Percentiles rank a stretch among this genome's conserved stretches.
Conservation (phyloP, 2,797 vertebrate species). For the Microcaecilia unicolor region DNA sequence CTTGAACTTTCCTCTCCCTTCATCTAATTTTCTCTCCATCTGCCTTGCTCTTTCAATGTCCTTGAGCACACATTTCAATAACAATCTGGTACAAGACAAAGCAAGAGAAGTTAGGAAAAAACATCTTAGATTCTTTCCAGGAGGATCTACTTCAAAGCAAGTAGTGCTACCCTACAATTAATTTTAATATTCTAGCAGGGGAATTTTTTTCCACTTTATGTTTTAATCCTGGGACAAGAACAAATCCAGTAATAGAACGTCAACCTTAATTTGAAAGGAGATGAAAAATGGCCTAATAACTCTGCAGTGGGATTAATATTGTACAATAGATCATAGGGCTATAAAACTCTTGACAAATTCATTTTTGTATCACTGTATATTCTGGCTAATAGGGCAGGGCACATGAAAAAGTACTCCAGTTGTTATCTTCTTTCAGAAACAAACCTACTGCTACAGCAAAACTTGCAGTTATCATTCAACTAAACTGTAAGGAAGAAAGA, state of each 20-base stretch:
- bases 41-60: neutral
- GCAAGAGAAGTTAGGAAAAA: constrained; percentile 20
- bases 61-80: constrained; percentile 1
- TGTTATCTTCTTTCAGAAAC: too few species aligned
- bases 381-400: constrained; percentile 32
- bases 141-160: constrained; percentile 25
- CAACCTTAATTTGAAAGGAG: constrained; percentile 49
- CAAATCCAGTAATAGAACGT: constrained; percentile 41
- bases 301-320: constrained; percentile 35
- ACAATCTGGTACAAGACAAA: constrained; percentile 7
- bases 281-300: constrained; percentile 58
- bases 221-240: constrained; percentile 45
- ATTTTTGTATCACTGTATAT: constrained; percentile 37
- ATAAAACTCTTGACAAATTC: constrained; percentile 53
- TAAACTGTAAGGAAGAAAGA: too few species aligned
- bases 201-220: constrained; percentile 35
- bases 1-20: too few species aligned
- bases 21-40: neutral
- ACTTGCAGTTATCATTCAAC: too few species aligned
- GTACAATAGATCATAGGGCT: constrained; percentile 31
- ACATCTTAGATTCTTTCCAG: constrained; percentile 22
- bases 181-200: constrained; percentile 40
- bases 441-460: too few species aligned
- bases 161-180: constrained; percentile 38
- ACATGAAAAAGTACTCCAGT: constrained; percentile 15